Conservation (phyloP, 2,888 invertebrate species). For the Sialis fuliginosa region DNA sequence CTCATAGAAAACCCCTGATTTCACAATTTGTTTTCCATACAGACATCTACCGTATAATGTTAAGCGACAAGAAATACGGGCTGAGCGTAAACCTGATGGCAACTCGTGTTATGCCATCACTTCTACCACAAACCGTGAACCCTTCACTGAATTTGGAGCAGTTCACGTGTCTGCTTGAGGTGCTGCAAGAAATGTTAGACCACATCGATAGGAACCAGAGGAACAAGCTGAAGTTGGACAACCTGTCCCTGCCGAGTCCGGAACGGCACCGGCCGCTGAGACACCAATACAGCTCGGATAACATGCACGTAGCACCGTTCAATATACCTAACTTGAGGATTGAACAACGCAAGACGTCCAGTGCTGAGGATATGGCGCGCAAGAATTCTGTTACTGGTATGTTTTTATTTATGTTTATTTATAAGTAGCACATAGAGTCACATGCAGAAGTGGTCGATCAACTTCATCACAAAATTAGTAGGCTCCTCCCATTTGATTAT, state of each 20-base stretch:
- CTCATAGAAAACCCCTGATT: no score
- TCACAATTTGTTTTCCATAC: conserved; percentile 13
- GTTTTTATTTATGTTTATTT: conserved; percentile 7
- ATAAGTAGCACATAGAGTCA: no score
- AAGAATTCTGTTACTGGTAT: conserved; percentile 65
- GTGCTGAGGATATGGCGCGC: conserved; percentile 80
- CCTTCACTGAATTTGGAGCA: conserved; percentile 69
- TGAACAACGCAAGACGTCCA: conserved; percentile 75
- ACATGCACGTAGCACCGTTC: conserved; percentile 68
- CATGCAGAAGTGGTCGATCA: no score
- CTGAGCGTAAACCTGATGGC: conserved; percentile 83
- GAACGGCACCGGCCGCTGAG: conserved; percentile 57
- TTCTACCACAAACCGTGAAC: conserved; percentile 85
- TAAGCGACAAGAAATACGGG: conserved; percentile 80
- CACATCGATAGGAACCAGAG: conserved; percentile 77
- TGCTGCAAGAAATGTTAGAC: conserved; percentile 84
- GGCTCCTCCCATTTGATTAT: no score
- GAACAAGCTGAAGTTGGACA: conserved; percentile 75
- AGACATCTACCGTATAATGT: conserved; percentile 86
- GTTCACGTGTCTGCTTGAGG: conserved; percentile 60
- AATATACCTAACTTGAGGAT: conserved; percentile 77
- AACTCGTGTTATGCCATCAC: conserved; percentile 78
- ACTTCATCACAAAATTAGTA: no score
- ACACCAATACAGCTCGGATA: conserved; percentile 73
- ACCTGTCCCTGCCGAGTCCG: conserved; percentile 53